These are phyloP conservation scores for Melanotaenia pygmaea DNA, from an alignment of 2,797 vertebrate species.

Conservation along the genomic window DNA sequence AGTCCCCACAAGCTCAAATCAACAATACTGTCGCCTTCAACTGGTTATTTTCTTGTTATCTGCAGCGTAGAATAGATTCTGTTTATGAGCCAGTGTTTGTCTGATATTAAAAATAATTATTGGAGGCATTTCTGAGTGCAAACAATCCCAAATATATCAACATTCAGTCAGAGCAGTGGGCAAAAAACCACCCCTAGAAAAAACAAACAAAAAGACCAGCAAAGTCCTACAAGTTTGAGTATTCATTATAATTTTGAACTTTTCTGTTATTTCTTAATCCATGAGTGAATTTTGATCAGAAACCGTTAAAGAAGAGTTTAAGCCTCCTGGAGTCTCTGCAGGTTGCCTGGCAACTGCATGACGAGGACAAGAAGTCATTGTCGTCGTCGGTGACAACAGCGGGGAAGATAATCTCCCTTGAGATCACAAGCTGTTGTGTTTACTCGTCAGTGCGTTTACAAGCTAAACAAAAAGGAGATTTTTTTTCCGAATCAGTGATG, in stretches of 20 bases:
- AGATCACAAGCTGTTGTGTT: neutral
- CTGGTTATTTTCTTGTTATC: neutral
- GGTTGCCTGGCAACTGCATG: slow-evolving; percentile 25
- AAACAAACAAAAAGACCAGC: neutral
- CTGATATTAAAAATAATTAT: neutral
- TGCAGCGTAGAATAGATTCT: too few relatives aligned
- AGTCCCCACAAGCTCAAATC: neutral
- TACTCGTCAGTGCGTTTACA: neutral
- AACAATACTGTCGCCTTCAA: neutral
- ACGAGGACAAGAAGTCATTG: neutral
- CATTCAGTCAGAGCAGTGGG: too few relatives aligned
- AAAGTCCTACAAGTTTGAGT: neutral
- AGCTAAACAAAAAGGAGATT: neutral
- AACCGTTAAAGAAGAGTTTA: neutral
- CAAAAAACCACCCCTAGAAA: too few relatives aligned
- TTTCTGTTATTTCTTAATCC: neutral
- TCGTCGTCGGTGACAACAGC: neutral
- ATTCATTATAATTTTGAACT: neutral
- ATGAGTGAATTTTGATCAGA: neutral
- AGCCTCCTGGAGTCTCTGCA: neutral
- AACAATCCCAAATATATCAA: too few relatives aligned
- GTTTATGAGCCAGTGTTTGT: neutral
- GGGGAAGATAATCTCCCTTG: neutral
- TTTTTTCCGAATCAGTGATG: neutral
- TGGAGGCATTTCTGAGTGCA: neutral